These are phyloP conservation scores for Ailuropoda melanoleuca DNA, from an alignment of 2,113 vertebrate genomes.

Conservation along the genomic window DNA sequence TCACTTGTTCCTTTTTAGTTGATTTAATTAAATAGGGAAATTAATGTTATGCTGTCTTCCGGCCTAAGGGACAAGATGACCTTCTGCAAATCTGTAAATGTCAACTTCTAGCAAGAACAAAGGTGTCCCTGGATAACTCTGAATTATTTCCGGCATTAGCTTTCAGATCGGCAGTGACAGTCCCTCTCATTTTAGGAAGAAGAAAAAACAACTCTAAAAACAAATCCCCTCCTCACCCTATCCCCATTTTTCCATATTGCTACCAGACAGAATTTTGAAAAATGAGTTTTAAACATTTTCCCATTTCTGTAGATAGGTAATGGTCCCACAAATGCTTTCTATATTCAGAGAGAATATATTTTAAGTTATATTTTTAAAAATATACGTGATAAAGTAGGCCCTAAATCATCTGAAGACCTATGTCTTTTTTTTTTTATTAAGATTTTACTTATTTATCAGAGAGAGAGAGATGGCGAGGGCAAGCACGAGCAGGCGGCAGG, in stretches of 20 bases:
- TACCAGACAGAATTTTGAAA: not conserved
- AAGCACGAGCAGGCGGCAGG: not conserved
- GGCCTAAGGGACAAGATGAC: conserved; percentile 67
- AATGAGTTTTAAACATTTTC: not conserved
- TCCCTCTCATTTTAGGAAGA: not conserved
- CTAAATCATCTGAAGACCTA: not conserved
- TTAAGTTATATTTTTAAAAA: not conserved
- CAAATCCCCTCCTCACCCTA: not conserved
- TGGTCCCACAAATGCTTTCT: not conserved
- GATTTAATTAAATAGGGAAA: conserved; percentile 68
- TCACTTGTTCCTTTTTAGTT: not conserved
- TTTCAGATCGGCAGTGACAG: not conserved
- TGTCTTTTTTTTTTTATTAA: not conserved
- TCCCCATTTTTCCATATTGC: no score
- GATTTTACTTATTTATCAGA: not conserved
- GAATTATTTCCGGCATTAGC: conserved; percentile 38
- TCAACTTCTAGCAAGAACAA: conserved; percentile 59
- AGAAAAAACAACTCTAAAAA: not conserved
- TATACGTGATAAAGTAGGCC: not conserved
- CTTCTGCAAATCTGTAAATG: conserved; percentile 73
- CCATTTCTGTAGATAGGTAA: not conserved
- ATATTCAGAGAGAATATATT: not conserved
- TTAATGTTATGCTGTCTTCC: conserved; percentile 9
- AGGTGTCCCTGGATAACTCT: not conserved
- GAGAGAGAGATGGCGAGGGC: not conserved